Percentiles rank a stretch among this genome's conserved stretches.
Evolutionary conservation across 2,797 vertebrate species (phyloP).

Genomic region (Myotis daubentonii): DNA sequence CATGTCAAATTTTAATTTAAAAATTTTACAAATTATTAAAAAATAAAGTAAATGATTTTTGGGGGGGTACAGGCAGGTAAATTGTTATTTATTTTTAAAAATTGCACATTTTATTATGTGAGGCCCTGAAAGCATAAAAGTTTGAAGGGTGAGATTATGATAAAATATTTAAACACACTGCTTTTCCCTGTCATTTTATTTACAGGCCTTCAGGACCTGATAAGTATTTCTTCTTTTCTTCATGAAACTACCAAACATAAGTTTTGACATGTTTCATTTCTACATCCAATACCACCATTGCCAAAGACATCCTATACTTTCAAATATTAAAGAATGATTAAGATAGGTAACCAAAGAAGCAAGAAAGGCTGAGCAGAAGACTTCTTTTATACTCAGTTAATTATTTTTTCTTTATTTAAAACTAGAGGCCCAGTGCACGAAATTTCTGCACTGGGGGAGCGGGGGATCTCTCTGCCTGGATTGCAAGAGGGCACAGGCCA

Average conservation of each 20-base stretch:
- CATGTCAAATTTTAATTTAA: background rate
- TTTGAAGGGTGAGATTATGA: background rate
- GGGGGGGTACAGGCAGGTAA: background rate
- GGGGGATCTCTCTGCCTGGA: no score
- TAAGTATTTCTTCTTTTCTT: conserved; percentile 2
- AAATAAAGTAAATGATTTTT: background rate
- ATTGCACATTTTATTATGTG: background rate
- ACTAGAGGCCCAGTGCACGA: no score
- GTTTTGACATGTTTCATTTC: background rate
- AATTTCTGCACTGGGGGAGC: no score
- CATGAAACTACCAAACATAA: background rate
- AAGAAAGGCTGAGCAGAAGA: background rate
- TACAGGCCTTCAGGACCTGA: background rate
- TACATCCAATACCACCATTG: background rate
- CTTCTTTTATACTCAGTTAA: background rate
- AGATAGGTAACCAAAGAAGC: background rate
- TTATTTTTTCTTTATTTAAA: conserved; percentile 4
- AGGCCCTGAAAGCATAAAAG: background rate
- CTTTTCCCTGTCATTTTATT: background rate
- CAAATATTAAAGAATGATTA: background rate
- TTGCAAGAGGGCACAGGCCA: no score
- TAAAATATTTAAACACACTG: background rate
- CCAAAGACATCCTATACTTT: background rate
- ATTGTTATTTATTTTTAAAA: background rate
- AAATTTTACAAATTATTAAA: background rate